Conservation (phyloP, 2,113 vertebrate species). For the Trogon surrucura region DNA sequence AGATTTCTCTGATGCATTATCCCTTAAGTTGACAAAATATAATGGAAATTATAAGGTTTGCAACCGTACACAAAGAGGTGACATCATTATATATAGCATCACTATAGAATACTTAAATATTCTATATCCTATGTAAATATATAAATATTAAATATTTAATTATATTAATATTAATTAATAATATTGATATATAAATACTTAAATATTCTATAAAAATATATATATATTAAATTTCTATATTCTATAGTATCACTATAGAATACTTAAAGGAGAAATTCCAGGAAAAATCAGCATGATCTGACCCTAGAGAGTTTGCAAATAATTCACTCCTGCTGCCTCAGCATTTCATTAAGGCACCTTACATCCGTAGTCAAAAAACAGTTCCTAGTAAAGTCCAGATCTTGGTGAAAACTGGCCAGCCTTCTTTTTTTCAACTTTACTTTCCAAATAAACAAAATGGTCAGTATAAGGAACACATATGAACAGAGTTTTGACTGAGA, state of each 20-base stretch:
- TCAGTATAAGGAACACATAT: not conserved
- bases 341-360: not conserved
- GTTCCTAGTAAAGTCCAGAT: not conserved
- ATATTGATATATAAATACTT: too few species aligned
- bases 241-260: too few species aligned
- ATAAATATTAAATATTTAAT: too few species aligned
- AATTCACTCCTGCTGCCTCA: not conserved
- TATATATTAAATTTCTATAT: too few species aligned
- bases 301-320: not conserved
- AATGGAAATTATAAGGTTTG: not conserved
- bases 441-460: not conserved
- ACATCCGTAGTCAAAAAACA: not conserved
- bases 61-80: not conserved
- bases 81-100: not conserved
- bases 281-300: not conserved
- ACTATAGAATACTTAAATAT: too few species aligned
- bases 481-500: not conserved
- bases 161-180: too few species aligned
- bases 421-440: too few species aligned
- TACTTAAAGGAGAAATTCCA: not conserved
- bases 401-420: not conserved
- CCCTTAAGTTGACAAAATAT: not conserved
- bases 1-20: not conserved
- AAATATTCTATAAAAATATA: too few species aligned
- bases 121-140: too few species aligned